A percentile compares a stretch with the other conserved stretches of the same genome.
Evolutionary conservation across 1,140 invertebrate species (phyloP).

Genomic region (Eueides isabella): DNA sequence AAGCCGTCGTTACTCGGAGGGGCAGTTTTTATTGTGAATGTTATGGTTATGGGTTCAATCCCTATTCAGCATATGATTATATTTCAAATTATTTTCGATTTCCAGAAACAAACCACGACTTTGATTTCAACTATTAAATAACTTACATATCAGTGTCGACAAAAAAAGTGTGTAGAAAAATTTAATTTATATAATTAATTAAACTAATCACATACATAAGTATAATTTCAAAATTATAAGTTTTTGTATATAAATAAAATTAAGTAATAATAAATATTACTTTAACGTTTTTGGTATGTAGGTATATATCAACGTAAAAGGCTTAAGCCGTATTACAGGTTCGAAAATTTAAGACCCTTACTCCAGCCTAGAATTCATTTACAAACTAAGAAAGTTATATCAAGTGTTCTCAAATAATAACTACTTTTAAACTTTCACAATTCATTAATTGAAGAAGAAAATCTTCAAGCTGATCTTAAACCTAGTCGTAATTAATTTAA

Average conservation of each 20-base stretch:
- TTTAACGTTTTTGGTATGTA: no score
- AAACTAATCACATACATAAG: no score
- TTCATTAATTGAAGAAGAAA: slow-evolving; percentile 12
- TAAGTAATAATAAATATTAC: no score
- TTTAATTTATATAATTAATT: no score
- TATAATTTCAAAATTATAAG: no score
- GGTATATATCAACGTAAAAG: not conserved
- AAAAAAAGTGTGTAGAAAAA: no score
- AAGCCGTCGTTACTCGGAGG: not conserved
- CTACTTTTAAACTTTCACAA: slow-evolving; percentile 16
- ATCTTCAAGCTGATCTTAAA: slow-evolving; percentile 15
- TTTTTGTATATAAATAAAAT: no score
- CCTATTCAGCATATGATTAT: not conserved
- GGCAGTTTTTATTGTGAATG: not conserved
- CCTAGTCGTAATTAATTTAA: slow-evolving; percentile 16
- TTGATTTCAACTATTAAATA: no score
- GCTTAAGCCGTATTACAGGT: not conserved
- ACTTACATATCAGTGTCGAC: no score
- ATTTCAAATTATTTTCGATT: not conserved
- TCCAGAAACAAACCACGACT: no score
- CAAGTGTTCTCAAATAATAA: slow-evolving; percentile 17
- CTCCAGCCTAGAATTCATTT: not conserved
- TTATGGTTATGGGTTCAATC: not conserved
- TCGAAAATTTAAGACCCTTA: not conserved
- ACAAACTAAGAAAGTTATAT: slow-evolving; percentile 12